Conservation (phyloP, 2,113 vertebrate genomes). For the Pangasianodon gigas region DNA sequence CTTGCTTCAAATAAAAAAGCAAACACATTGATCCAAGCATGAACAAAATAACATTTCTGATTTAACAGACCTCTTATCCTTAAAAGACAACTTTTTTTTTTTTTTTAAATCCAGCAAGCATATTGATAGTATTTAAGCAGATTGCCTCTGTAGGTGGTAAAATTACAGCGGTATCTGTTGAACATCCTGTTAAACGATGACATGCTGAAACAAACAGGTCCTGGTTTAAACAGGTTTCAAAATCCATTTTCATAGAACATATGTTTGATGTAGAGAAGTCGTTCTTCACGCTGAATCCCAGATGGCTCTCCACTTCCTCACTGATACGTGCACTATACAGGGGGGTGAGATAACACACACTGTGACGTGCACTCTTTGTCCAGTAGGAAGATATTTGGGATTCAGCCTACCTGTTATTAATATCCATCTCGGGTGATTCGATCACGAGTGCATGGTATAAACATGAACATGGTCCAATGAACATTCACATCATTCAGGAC, state of each 20-base stretch:
- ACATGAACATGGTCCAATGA: background rate
- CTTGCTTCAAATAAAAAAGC: background rate
- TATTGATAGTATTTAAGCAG: background rate
- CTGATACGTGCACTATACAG: background rate
- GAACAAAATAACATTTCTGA: background rate
- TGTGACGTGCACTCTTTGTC: background rate
- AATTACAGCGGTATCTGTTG: background rate
- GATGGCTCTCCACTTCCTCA: constrained; percentile 1
- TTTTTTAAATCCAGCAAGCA: background rate
- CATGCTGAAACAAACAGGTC: constrained; percentile 1
- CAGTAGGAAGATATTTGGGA: background rate
- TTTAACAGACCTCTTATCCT: background rate
- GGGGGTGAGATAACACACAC: background rate
- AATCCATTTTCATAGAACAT: background rate
- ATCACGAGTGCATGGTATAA: background rate
- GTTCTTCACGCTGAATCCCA: background rate
- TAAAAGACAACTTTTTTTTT: background rate
- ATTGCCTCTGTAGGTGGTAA: constrained; percentile 12
- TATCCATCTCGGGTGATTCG: background rate
- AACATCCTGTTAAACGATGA: background rate
- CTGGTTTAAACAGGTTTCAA: constrained; percentile 16
- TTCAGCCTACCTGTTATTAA: background rate
- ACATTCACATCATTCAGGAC: background rate
- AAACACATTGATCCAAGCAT: background rate
- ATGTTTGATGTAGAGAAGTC: background rate